Base-by-base conservation (phyloP, 2,113 vertebrate species). In the Zootoca vivipara region DNA sequence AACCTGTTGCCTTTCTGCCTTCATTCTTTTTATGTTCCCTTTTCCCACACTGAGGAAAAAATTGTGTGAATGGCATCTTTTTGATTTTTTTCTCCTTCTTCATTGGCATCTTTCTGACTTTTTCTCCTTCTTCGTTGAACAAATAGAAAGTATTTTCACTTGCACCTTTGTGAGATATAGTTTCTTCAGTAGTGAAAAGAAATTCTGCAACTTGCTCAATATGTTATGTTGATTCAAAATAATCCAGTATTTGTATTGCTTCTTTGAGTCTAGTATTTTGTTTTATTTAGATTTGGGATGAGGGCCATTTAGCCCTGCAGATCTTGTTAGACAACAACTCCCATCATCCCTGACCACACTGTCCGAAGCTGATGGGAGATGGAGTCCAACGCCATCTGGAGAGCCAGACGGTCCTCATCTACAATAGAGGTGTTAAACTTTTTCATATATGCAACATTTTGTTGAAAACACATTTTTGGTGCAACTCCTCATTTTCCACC, bases 1-100 rank as follows among this genome's bases (percentile, higher is more conserved):
- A 69, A 89, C 83, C 93, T 77, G 65, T 93, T 96, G 92, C 93
- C 90, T 96, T 95, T 93, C 95, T 91, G 73, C 78, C 91, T 90
- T 88, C 91, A 75, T 74, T 92, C 92, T 94, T 91, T 94, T 93
- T 92, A 92, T 90, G 85, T 94, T 91, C 35, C 82, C 90, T 95
- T 94, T 92, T 85, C 85, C 85, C 90, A 93, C 83, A 85, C 64
- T 46, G 92, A 87, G 85, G 91, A 89, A 90, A 89, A 88, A 92
- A 92, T 89, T 67, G 64, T 92, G 65, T 92, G 89, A 88, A 77
- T 89, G 89, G 75, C 65, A 73, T 89, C 64, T 84, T 84, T 74
- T 33, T 26, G 69, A 92, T 93, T 93, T 52, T 52, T 91, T 92
- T 52, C 46, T 52, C 46, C 46, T 46, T 9, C 46, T 46, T 90